Percentiles rank a stretch among this genome's conserved stretches.
Evolutionary conservation across 2,113 vertebrate species (phyloP).

Genomic region (Phaetusa simplex): DNA sequence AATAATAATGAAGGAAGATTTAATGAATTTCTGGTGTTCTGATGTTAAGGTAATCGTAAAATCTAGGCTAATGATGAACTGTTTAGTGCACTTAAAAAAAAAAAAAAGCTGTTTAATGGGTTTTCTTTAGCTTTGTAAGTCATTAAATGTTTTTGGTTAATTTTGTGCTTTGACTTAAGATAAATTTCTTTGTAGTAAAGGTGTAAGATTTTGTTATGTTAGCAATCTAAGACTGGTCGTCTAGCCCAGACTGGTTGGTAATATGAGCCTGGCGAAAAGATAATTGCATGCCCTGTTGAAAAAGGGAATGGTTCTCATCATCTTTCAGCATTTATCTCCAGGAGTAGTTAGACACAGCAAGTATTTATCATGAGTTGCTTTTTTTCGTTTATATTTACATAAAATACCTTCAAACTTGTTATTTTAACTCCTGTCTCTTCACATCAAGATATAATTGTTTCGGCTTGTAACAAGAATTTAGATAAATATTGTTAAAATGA

Average conservation of each 20-base stretch:
- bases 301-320: neutral
- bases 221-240: neutral
- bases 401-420: neutral
- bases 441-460: neutral
- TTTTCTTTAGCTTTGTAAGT: neutral
- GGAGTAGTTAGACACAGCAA: neutral
- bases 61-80: neutral
- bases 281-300: conserved; percentile 11
- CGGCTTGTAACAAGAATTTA: neutral
- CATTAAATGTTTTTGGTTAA: neutral
- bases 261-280: neutral
- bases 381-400: neutral
- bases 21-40: neutral
- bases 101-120: neutral
- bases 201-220: conserved; percentile 7
- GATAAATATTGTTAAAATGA: neutral
- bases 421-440: neutral
- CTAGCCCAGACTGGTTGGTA: conserved; percentile 3
- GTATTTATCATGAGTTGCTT: neutral
- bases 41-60: neutral
- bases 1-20: neutral
- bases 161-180: neutral
- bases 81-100: neutral
- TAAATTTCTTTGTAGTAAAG: neutral
- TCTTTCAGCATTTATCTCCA: conserved; percentile 9